phyloP scores from a whole-genome alignment of 2,113 vertebrate species.

The Paraplagusia blochii region DNA sequence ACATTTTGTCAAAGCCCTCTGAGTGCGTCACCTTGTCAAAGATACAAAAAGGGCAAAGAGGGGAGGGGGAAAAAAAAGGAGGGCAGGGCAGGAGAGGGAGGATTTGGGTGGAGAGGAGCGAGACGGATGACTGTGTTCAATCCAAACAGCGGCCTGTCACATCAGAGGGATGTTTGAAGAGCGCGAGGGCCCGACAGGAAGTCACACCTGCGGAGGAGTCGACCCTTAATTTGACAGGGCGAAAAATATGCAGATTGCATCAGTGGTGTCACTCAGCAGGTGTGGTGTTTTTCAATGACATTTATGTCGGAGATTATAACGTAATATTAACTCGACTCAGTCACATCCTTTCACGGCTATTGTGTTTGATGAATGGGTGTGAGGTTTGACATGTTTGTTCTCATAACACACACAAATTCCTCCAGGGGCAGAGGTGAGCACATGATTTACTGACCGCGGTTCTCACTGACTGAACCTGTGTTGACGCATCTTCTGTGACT shows the following conservation, averaged over 20 bases:
- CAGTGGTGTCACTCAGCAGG: not conserved
- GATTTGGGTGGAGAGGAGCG: conserved; percentile 9
- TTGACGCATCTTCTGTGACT: too few species aligned
- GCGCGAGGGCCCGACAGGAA: conserved; percentile 3
- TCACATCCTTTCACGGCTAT: too few species aligned
- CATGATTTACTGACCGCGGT: too few species aligned
- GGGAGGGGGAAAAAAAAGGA: not conserved
- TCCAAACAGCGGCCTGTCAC: conserved; percentile 24
- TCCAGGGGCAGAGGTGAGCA: too few species aligned
- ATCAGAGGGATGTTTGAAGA: conserved; percentile 19
- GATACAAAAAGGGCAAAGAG: conserved; percentile 27
- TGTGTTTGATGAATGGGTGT: too few species aligned
- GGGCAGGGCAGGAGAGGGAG: conserved; percentile 6
- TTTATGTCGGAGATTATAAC: too few species aligned
- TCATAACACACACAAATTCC: too few species aligned
- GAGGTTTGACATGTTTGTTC: too few species aligned
- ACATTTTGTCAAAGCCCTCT: conserved; percentile 57
- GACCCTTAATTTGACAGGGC: not conserved
- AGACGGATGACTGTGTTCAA: conserved; percentile 23
- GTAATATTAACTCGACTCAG: too few species aligned
- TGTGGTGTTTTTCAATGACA: not conserved
- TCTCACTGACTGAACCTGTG: too few species aligned
- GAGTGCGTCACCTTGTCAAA: conserved; percentile 53
- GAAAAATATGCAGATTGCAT: conserved; percentile 1
- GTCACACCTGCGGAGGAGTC: not conserved